Percentiles rank a stretch among this genome's conserved stretches.
phyloP scores from a whole-genome alignment of 1,140 invertebrate species.

The Watersipora subatra region DNA sequence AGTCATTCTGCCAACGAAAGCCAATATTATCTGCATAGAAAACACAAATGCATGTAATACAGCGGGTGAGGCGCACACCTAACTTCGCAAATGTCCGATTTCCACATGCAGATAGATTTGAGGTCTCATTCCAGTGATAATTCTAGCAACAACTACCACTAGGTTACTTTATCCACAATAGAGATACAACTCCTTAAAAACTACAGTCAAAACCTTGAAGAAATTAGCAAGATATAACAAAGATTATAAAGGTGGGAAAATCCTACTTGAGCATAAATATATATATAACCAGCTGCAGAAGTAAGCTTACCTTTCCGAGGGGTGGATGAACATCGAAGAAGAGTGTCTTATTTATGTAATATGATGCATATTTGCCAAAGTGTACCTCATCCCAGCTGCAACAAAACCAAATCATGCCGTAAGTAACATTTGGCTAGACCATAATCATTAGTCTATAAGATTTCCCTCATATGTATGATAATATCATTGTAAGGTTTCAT shows the following conservation, averaged over 20 bases:
- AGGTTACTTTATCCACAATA: no score
- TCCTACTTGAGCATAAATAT: not conserved
- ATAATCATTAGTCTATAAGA: constrained; percentile 10
- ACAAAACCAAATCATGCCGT: constrained; percentile 37
- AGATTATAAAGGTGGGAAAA: not conserved
- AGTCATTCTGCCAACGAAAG: constrained; percentile 73
- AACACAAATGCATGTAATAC: constrained; percentile 8
- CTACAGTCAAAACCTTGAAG: no score
- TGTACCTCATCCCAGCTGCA: constrained; percentile 63
- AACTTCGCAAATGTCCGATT: no score
- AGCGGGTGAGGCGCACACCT: no score
- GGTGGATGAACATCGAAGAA: constrained; percentile 98
- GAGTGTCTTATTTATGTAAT: constrained; percentile 93
- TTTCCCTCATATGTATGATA: not conserved
- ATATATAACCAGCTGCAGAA: not conserved
- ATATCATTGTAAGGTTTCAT: not conserved
- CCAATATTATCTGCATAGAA: constrained; percentile 72
- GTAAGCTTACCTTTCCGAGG: constrained; percentile 65
- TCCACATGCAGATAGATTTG: no score
- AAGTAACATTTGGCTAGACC: constrained; percentile 6
- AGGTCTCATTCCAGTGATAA: no score
- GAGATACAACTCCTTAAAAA: no score
- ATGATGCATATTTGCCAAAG: constrained; percentile 96
- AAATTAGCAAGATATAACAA: no score
- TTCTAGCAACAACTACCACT: no score